A percentile compares a stretch with the other conserved stretches of the same genome.
Conservation (phyloP, 2,113 vertebrate genomes). For the Calyptommatus sinebrachiatus region DNA sequence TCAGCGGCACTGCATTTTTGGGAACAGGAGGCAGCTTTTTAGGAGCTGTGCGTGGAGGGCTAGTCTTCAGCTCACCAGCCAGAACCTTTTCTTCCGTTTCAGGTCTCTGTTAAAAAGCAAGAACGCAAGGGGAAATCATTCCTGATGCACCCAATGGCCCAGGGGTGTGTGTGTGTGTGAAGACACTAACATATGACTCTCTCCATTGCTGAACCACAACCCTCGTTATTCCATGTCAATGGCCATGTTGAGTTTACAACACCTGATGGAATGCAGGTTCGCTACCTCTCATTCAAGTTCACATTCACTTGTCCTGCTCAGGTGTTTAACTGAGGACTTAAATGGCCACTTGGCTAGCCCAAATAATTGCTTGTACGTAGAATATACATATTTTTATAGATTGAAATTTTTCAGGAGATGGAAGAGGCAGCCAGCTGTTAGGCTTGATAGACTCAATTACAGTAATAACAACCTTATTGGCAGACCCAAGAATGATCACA, state of each 20-base stretch:
- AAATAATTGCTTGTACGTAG: not conserved
- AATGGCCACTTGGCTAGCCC: not conserved
- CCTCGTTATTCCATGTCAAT: too few relatives aligned
- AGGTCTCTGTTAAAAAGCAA: slow-evolving; percentile 73
- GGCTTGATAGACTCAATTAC: too few relatives aligned
- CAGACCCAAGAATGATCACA: too few relatives aligned
- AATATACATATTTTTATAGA: not conserved
- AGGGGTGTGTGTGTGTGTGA: too few relatives aligned
- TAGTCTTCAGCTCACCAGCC: slow-evolving; percentile 80
- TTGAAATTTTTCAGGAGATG: too few relatives aligned
- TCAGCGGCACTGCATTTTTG: slow-evolving; percentile 89
- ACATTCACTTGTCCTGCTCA: not conserved
- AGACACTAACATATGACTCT: too few relatives aligned
- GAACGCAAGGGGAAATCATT: not conserved
- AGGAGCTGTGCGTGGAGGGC: slow-evolving; percentile 81
- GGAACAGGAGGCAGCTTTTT: slow-evolving; percentile 96
- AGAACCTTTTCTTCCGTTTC: slow-evolving; percentile 86
- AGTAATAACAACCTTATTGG: too few relatives aligned
- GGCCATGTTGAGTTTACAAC: too few relatives aligned
- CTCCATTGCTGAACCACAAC: too few relatives aligned
- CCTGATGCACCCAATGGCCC: not conserved
- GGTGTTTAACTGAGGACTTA: not conserved
- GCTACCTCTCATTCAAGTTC: too few relatives aligned
- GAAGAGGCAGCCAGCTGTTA: too few relatives aligned
- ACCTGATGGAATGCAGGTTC: too few relatives aligned